Base-by-base conservation (phyloP, 2,888 invertebrate species). In the Willowsia nigromaculata region DNA sequence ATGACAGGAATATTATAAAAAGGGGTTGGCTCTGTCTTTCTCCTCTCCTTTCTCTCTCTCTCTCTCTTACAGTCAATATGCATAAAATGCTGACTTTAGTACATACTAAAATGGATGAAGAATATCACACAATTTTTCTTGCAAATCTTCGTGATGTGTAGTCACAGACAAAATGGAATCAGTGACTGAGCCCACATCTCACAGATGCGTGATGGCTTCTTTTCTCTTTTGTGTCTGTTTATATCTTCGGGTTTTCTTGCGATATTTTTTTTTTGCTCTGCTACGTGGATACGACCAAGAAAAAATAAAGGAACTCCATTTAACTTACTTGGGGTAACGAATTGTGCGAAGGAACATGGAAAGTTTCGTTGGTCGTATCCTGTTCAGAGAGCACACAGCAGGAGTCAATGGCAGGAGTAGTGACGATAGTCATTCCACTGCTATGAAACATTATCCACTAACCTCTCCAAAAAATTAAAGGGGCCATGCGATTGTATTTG, bases 1-100 rank as follows among this genome's bases (percentile, higher is more conserved):
- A 68, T 86, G 86, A 86, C 86, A 86, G 65, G 68, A 86, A 78
- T 65, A 43, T 71, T 50, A 50, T 76, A 76, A 56, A 56, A 33
- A 18, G 47, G n/a, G 33, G 22, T 43, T 50, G 27, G n/a, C 50
- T 76, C 50, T 76, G 13, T 13, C 50, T 30, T 50, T 50, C 30
- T 47, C 50, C 27, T 27, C 30, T 9, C 33, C 5, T 15, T n/a
- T 2, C 11, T 76, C 27, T 76, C 7, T 76, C 50, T 27, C 43
- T 7, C 59, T 50, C 9, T 33, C 30, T 3, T 33, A 33, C 33
- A 62, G n/a, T 22, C 40, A 40, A 81, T 83, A 83, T 50, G 50
- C n/a, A 50, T 40, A 47, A 62, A 62, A 25, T 50, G 50, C 25
- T 50, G 50, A 50, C 50, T 76, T 82, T n/a, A 40, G 18, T 62